Evolutionary conservation across 2,113 vertebrate genomes (phyloP).

Genomic region (Callithrix jacchus): DNA sequence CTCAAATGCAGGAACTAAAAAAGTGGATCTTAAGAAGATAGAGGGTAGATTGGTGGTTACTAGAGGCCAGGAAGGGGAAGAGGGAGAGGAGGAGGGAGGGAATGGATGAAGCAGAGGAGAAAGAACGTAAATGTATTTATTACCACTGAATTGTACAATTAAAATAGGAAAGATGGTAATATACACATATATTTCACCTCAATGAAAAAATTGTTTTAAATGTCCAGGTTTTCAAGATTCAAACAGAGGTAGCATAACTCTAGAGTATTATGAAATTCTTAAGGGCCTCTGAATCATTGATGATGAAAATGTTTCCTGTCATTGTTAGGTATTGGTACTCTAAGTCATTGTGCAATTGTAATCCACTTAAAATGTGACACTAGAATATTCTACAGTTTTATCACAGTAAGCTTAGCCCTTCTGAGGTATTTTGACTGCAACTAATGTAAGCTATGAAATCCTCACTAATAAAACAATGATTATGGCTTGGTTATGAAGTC

Average conservation of each 20-base stretch:
- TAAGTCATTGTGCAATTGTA: slow-evolving; percentile 2
- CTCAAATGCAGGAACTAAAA: too few species aligned
- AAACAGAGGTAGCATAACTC: not conserved
- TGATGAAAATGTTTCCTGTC: not conserved
- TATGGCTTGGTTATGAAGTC: not conserved
- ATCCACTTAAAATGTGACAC: slow-evolving; percentile 6
- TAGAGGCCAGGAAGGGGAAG: too few species aligned
- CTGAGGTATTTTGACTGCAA: not conserved
- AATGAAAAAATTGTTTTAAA: too few species aligned
- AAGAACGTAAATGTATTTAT: too few species aligned
- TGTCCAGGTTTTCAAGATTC: not conserved
- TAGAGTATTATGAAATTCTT: not conserved
- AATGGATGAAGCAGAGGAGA: too few species aligned
- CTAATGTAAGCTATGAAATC: not conserved
- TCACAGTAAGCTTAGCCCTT: not conserved
- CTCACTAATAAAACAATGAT: not conserved
- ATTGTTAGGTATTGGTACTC: not conserved
- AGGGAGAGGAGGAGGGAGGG: too few species aligned
- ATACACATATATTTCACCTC: too few species aligned
- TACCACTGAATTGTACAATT: too few species aligned
- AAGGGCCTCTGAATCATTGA: not conserved
- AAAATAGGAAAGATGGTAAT: too few species aligned
- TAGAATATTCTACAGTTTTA: slow-evolving; percentile 6
- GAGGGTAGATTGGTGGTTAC: too few species aligned
- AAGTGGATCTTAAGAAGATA: too few species aligned